phyloP scores from a whole-genome alignment of 2,113 vertebrate genomes.

The Podarcis muralis region DNA sequence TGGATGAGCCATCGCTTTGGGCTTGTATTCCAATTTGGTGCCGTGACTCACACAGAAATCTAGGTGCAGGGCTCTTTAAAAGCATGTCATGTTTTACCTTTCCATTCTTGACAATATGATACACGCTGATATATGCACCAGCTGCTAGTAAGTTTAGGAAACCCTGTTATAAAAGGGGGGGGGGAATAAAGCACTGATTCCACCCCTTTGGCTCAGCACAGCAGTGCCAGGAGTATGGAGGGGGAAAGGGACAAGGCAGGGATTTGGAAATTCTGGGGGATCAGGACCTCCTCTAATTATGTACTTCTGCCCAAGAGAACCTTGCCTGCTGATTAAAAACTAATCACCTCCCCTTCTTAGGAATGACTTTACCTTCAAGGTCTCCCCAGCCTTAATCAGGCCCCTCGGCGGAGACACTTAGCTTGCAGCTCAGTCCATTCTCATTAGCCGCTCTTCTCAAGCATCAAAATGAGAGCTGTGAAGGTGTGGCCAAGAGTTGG shows the following conservation, averaged over 20 bases:
- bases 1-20: neutral
- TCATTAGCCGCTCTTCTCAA: neutral
- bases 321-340: slow-evolving; percentile 42
- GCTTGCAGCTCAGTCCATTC: slow-evolving; percentile 15
- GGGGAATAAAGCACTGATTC: no score
- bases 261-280: neutral
- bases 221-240: neutral
- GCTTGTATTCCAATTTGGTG: neutral
- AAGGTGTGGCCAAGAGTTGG: neutral
- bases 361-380: slow-evolving; percentile 31
- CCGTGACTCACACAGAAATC: neutral
- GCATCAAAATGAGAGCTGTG: neutral
- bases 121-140: neutral
- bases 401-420: slow-evolving; percentile 10
- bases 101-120: neutral
- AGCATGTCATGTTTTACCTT: neutral
- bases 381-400: slow-evolving; percentile 42
- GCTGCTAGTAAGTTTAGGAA: neutral
- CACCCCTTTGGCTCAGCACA: neutral
- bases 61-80: neutral
- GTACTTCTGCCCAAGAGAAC: slow-evolving; percentile 30
- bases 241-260: neutral
- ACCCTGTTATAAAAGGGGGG: neutral
- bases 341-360: slow-evolving; percentile 49
- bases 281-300: slow-evolving; percentile 4